Percentiles rank a stretch among this genome's conserved stretches.
Conservation (phyloP, 2,113 vertebrate species). For the Xiphophorus hellerii region DNA sequence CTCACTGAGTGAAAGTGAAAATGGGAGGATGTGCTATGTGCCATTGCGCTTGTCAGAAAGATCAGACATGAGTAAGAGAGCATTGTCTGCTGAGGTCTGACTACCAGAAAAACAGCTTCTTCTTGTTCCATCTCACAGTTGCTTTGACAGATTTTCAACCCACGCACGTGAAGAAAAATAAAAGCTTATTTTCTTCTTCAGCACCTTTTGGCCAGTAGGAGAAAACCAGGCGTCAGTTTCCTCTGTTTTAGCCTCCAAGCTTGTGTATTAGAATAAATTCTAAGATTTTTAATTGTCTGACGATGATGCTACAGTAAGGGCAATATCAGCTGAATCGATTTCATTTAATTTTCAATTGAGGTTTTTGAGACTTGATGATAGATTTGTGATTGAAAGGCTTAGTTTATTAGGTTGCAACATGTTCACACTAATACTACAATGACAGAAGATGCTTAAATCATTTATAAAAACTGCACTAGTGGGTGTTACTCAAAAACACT, state of each 20-base stretch:
- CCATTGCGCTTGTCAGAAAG: not conserved
- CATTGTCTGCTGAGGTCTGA: not conserved
- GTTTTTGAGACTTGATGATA: too few species aligned
- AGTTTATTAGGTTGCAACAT: too few species aligned
- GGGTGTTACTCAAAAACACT: too few species aligned
- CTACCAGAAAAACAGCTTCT: not conserved
- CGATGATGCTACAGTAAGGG: too few species aligned
- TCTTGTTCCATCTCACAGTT: not conserved
- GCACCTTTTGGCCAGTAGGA: not conserved
- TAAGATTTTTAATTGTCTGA: too few species aligned
- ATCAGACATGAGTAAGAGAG: not conserved
- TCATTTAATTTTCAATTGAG: too few species aligned
- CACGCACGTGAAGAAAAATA: not conserved
- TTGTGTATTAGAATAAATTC: too few species aligned
- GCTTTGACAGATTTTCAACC: conserved; percentile 1
- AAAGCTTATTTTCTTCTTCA: conserved; percentile 14
- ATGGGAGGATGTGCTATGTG: not conserved
- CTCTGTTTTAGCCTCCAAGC: not conserved
- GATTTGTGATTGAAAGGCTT: too few species aligned
- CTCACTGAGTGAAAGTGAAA: conserved; percentile 6
- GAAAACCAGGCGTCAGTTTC: not conserved
- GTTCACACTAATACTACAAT: too few species aligned
- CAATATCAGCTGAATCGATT: too few species aligned
- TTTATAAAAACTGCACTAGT: too few species aligned
- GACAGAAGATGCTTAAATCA: too few species aligned